Conservation (phyloP, 2,113 vertebrate species). For the Phaethon lepturus region DNA sequence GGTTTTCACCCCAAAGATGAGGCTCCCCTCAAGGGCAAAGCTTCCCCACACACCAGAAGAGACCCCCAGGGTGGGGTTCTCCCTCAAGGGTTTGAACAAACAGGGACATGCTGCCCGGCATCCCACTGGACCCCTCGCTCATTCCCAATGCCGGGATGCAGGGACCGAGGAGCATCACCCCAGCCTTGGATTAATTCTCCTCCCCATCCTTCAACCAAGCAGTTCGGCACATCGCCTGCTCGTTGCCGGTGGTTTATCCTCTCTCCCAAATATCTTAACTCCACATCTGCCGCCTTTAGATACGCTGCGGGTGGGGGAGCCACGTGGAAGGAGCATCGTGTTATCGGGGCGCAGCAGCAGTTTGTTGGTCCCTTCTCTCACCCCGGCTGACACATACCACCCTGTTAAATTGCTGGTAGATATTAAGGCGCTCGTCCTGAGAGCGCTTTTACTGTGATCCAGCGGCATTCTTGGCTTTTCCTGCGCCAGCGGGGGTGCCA, state of each 20-base stretch:
- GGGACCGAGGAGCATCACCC: neutral
- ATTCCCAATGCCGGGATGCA: accelerated
- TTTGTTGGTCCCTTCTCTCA: neutral
- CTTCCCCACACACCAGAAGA: neutral
- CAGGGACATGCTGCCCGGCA: accelerated
- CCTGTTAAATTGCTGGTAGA: accelerated
- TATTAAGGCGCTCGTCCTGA: neutral
- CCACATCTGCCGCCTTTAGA: accelerated
- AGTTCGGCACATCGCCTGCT: accelerated
- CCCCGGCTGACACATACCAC: neutral
- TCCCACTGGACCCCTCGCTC: neutral
- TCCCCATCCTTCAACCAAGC: neutral
- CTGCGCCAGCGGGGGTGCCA: neutral
- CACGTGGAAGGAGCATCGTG: accelerated
- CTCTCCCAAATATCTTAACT: neutral
- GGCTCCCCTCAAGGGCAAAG: neutral
- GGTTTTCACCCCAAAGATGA: neutral
- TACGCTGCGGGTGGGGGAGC: accelerated
- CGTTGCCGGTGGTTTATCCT: neutral
- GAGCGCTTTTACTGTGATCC: accelerated
- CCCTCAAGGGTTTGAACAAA: neutral
- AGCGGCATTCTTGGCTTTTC: accelerated
- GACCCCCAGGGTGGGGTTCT: neutral
- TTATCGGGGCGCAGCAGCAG: neutral
- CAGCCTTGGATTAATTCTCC: neutral